A percentile compares a stretch with the other conserved stretches of the same genome.
These are phyloP conservation scores for Lates calcarifer DNA, from an alignment of 2,113 vertebrate genomes.

Conservation along the genomic window DNA sequence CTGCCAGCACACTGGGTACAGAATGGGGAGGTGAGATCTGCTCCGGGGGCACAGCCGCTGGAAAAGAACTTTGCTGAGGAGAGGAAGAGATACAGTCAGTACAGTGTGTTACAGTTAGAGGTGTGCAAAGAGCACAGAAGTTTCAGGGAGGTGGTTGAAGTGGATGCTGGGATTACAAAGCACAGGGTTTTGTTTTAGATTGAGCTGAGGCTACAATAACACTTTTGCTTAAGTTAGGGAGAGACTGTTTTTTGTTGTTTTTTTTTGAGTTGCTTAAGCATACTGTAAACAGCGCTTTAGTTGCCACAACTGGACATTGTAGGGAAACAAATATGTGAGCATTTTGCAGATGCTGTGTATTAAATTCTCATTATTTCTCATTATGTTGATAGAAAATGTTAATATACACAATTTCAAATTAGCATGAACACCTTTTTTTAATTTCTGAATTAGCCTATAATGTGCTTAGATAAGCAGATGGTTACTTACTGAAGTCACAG, in stretches of 20 bases:
- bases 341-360: not conserved
- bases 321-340: not conserved
- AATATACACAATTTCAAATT: not conserved
- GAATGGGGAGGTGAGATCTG: slow-evolving; percentile 81
- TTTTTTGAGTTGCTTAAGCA: too few relatives aligned
- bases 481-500: slow-evolving; percentile 88
- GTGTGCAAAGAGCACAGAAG: not conserved
- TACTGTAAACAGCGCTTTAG: too few relatives aligned
- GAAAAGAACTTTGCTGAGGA: slow-evolving; percentile 85
- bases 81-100: slow-evolving; percentile 10
- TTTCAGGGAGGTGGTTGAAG: not conserved
- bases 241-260: too few relatives aligned
- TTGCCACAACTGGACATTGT: not conserved
- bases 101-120: not conserved
- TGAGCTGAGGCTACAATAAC: not conserved
- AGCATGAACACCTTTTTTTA: too few relatives aligned
- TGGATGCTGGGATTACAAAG: not conserved
- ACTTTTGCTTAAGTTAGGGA: not conserved
- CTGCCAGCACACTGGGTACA: slow-evolving; percentile 87
- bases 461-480: not conserved
- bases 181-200: not conserved
- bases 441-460: not conserved
- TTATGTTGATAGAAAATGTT: too few relatives aligned
- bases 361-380: too few relatives aligned
- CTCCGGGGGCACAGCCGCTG: slow-evolving; percentile 89